These are phyloP conservation scores for Microdon myrmicae DNA, from an alignment of 2,888 invertebrate genomes.

Conservation along the genomic window DNA sequence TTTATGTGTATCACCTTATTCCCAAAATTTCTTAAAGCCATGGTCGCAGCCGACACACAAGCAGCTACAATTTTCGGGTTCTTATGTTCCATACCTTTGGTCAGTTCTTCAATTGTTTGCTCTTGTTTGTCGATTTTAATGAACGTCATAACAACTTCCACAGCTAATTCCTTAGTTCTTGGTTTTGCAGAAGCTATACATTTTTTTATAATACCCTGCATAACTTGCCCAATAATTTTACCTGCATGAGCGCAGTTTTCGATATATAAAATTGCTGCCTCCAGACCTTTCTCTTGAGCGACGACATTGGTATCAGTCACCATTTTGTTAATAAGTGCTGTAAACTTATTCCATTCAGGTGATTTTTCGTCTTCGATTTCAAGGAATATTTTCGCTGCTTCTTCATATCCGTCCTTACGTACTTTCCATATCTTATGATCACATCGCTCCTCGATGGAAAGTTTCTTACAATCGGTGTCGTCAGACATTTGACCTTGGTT, in stretches of 20 bases:
- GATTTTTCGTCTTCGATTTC: slow-evolving; percentile 92
- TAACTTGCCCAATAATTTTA: slow-evolving; percentile 89
- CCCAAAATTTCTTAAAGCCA: slow-evolving; percentile 88
- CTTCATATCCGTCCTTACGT: slow-evolving; percentile 91
- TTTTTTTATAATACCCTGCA: slow-evolving; percentile 88
- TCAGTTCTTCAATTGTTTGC: slow-evolving; percentile 84
- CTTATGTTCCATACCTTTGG: slow-evolving; percentile 94
- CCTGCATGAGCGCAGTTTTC: slow-evolving; percentile 89
- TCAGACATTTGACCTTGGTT: slow-evolving; percentile 73
- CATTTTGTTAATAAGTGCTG: slow-evolving; percentile 92
- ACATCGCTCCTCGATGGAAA: slow-evolving; percentile 89
- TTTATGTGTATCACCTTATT: slow-evolving; percentile 91
- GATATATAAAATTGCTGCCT: slow-evolving; percentile 88
- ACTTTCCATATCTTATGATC: slow-evolving; percentile 97
- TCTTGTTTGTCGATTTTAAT: slow-evolving; percentile 96
- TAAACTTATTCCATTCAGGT: slow-evolving; percentile 90
- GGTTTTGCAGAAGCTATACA: slow-evolving; percentile 91
- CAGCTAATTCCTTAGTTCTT: slow-evolving; percentile 89
- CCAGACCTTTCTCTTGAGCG: slow-evolving; percentile 94
- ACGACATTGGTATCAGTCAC: slow-evolving; percentile 92
- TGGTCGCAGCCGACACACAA: slow-evolving; percentile 79
- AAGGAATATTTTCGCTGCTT: slow-evolving; percentile 86
- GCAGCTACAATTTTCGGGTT: slow-evolving; percentile 94
- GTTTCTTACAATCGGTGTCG: slow-evolving; percentile 86
- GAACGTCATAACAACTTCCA: slow-evolving; percentile 91